Percentiles rank a stretch among this genome's conserved stretches.
phyloP scores from a whole-genome alignment of 2,888 invertebrate species.

The Julus scandinavius region DNA sequence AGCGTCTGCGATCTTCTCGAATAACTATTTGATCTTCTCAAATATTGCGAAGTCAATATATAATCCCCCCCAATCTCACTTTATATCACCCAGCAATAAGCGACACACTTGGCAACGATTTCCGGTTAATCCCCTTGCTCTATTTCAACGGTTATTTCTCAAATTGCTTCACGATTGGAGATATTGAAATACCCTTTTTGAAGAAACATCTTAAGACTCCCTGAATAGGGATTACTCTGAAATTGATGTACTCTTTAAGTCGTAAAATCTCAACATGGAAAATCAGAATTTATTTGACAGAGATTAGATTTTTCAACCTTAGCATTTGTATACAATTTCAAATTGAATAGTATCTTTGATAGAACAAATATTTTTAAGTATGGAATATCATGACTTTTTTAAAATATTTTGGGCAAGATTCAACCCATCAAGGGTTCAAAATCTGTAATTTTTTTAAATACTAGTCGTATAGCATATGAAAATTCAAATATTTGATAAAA shows the following conservation, averaged over 20 bases:
- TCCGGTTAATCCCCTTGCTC: slow-evolving; percentile 9
- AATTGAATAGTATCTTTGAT: too few species aligned
- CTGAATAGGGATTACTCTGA: not conserved
- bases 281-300: not conserved
- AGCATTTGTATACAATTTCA: not conserved
- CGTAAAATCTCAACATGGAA: too few species aligned
- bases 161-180: not conserved
- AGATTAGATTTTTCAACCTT: not conserved
- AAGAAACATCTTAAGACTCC: not conserved
- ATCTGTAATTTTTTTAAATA: too few species aligned
- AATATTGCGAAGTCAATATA: not conserved
- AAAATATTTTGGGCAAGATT: too few species aligned
- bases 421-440: too few species aligned
- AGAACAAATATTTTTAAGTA: too few species aligned
- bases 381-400: too few species aligned
- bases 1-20: not conserved
- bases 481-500: too few species aligned
- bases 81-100: not conserved
- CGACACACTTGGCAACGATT: not conserved
- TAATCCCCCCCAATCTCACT: not conserved
- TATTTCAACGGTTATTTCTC: slow-evolving; percentile 1
- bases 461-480: too few species aligned
- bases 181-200: not conserved
- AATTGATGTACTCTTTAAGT: not conserved
- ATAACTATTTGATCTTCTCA: slow-evolving; percentile 24